Evolutionary conservation across 2,113 vertebrate genomes (phyloP).

Genomic region (Petromus typicus): DNA sequence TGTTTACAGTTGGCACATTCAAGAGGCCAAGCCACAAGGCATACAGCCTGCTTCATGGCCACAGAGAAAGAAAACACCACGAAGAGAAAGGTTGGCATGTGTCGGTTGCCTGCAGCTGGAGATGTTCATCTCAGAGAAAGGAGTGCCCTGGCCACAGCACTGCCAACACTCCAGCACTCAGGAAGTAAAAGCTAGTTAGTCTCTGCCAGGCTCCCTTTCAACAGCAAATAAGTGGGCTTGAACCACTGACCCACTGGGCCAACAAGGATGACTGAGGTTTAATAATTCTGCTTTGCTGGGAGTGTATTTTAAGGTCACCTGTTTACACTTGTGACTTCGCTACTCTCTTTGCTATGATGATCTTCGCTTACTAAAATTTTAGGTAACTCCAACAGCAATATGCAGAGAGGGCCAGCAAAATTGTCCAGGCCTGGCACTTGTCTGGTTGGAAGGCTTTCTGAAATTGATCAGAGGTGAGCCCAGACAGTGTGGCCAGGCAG

Average conservation of each 20-base stretch:
- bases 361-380: background rate
- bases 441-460: background rate
- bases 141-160: background rate
- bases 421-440: background rate
- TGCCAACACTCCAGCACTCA: background rate
- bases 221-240: background rate
- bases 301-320: background rate
- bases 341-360: background rate
- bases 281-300: background rate
- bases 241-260: background rate
- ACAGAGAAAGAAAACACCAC: background rate
- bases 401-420: background rate
- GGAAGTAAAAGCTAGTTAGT: background rate
- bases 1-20: background rate
- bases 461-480: accelerated
- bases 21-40: background rate
- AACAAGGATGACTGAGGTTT: background rate
- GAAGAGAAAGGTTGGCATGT: too few species aligned
- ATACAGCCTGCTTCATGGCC: background rate
- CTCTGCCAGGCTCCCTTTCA: background rate
- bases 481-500: accelerated
- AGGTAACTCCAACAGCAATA: background rate
- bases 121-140: too few species aligned
- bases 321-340: background rate
- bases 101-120: too few species aligned